A percentile compares a stretch with the other conserved stretches of the same genome.
Conservation (phyloP, 2,888 invertebrate genomes). For the Ptilodon capucinus region DNA sequence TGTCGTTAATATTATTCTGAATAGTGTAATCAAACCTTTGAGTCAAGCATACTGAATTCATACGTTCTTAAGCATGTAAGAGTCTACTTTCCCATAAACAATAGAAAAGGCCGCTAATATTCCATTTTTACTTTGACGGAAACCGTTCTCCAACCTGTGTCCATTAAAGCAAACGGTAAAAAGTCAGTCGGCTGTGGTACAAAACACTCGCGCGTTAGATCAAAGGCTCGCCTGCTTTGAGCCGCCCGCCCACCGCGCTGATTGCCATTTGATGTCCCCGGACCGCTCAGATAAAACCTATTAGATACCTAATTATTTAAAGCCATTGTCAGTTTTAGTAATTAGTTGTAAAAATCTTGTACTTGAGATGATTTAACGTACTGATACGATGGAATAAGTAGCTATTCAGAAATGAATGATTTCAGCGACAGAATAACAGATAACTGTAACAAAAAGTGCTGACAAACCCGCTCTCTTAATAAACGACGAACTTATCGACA, state of each 20-base stretch:
- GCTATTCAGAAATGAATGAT: neutral
- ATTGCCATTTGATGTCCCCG: constrained; percentile 36
- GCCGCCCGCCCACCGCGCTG: constrained; percentile 14
- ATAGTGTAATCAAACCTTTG: too few species aligned
- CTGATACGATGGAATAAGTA: neutral
- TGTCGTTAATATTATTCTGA: too few species aligned
- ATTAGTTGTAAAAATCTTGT: constrained; percentile 1
- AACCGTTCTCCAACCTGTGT: constrained; percentile 18
- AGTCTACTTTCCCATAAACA: neutral
- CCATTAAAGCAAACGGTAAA: constrained; percentile 24
- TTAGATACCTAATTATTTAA: constrained; percentile 26
- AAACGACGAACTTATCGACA: constrained; percentile 24
- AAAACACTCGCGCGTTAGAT: constrained; percentile 23
- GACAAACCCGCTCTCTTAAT: constrained; percentile 22
- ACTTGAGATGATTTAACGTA: neutral
- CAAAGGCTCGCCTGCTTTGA: constrained; percentile 24
- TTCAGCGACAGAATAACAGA: neutral
- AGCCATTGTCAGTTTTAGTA: constrained; percentile 20
- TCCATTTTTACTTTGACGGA: constrained; percentile 4
- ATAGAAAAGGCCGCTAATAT: constrained; percentile 3
- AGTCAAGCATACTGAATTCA: too few species aligned
- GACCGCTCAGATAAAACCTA: constrained; percentile 18
- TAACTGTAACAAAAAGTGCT: constrained; percentile 6
- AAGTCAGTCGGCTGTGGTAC: constrained; percentile 17
- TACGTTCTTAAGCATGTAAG: neutral